Evolutionary conservation across 2,797 vertebrate genomes (phyloP).

Genomic region (Gila robusta): DNA sequence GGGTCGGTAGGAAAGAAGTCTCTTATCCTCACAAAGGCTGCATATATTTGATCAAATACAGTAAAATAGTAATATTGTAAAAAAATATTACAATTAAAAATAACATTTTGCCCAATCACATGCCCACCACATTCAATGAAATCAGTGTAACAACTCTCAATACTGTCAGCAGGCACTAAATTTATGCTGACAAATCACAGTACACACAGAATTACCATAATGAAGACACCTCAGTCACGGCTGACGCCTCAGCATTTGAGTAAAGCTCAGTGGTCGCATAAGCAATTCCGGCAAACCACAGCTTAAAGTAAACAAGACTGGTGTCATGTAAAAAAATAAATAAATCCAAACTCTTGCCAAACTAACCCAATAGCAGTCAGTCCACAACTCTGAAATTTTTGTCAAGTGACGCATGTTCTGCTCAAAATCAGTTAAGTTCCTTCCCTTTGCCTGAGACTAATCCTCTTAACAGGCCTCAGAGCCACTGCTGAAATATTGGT

Average conservation of each 20-base stretch:
- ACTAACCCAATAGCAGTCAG: conserved; percentile 38
- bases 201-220: not conserved
- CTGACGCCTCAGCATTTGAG: not conserved
- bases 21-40: not conserved
- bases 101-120: not conserved
- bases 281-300: not conserved
- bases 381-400: conserved; percentile 61
- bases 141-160: not conserved
- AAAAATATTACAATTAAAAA: too few relatives aligned
- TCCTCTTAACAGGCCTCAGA: conserved; percentile 69
- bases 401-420: conserved; percentile 63
- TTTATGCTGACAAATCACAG: not conserved
- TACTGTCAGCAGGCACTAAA: not conserved
- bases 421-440: conserved; percentile 46
- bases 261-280: not conserved
- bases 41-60: not conserved
- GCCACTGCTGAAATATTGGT: conserved; percentile 63
- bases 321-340: not conserved
- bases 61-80: not conserved
- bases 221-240: conserved; percentile 1
- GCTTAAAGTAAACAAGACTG: not conserved
- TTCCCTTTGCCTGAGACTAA: conserved; percentile 55
- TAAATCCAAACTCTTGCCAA: conserved; percentile 20
- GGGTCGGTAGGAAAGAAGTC: not conserved
- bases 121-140: not conserved